Evolutionary conservation across 2,888 invertebrate species (phyloP).

Genomic region (Eledona agricola): DNA sequence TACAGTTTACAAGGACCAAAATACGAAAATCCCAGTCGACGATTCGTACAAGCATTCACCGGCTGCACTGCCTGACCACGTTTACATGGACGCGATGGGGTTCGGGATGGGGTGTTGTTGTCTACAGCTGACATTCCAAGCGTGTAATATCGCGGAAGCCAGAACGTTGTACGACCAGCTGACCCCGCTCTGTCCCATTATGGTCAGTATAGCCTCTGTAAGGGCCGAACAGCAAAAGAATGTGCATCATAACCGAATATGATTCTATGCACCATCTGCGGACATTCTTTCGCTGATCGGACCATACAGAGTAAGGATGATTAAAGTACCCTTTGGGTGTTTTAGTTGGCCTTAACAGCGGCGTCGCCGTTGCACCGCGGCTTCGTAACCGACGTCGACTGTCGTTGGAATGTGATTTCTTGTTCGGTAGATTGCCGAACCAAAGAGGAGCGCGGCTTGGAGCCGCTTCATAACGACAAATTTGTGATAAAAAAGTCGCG

Average conservation of each 20-base stretch:
- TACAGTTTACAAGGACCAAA: constrained; percentile 86
- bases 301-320: too few species aligned
- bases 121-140: constrained; percentile 95
- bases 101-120: constrained; percentile 99
- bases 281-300: too few species aligned
- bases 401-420: constrained; percentile 97
- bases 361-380: constrained; percentile 96
- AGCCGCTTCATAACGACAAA: constrained; percentile 75
- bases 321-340: background rate
- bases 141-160: constrained; percentile 96
- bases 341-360: constrained; percentile 91
- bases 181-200: constrained; percentile 95
- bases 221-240: background rate
- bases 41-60: constrained; percentile 72
- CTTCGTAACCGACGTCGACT: constrained; percentile 93
- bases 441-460: constrained; percentile 86
- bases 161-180: constrained; percentile 96
- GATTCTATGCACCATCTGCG: too few species aligned
- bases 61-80: constrained; percentile 85
- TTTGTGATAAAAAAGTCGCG: constrained; percentile 92
- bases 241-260: too few species aligned
- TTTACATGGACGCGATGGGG: constrained; percentile 99
- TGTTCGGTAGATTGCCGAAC: constrained; percentile 96
- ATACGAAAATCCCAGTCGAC: constrained; percentile 87
- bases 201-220: constrained; percentile 68